Percentiles rank a stretch among this genome's conserved stretches.
Conservation (phyloP, 2,888 invertebrate species). For the Limulus polyphemus region DNA sequence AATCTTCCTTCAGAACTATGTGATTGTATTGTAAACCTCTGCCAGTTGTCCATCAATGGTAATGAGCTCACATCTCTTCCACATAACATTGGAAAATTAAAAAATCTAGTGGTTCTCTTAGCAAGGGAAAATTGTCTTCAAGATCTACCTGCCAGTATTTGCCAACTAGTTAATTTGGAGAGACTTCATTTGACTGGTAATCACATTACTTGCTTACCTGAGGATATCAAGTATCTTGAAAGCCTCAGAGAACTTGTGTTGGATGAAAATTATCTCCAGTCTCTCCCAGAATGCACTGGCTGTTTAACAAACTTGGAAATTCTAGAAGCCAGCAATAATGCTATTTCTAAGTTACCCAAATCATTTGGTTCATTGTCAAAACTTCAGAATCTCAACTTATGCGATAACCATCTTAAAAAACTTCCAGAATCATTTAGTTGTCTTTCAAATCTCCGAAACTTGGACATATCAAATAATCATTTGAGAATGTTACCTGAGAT, state of each 20-base stretch:
- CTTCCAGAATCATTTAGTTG: slow-evolving; percentile 27
- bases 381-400: slow-evolving; percentile 49
- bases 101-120: slow-evolving; percentile 40
- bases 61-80: slow-evolving; percentile 59
- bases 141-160: slow-evolving; percentile 7
- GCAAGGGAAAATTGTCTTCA: slow-evolving; percentile 10
- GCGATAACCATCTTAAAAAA: slow-evolving; percentile 31
- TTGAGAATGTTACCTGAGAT: slow-evolving; percentile 5
- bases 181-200: slow-evolving; percentile 13
- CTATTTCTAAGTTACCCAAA: slow-evolving; percentile 50
- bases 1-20: slow-evolving; percentile 6
- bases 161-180: slow-evolving; percentile 6
- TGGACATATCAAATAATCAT: slow-evolving; percentile 13
- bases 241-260: slow-evolving; percentile 6
- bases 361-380: slow-evolving; percentile 49
- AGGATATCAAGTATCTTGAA: background rate
- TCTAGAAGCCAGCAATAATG: slow-evolving; percentile 58
- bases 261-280: slow-evolving; percentile 11
- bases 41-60: slow-evolving; percentile 42
- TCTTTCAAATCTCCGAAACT: slow-evolving; percentile 7
- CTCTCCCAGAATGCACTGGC: slow-evolving; percentile 7
- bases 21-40: slow-evolving; percentile 3
- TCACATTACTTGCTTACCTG: slow-evolving; percentile 6
- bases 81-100: slow-evolving; percentile 50
- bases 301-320: slow-evolving; percentile 36